Conservation (phyloP, 2,888 invertebrate species). For the Eubasilissa splendida region DNA sequence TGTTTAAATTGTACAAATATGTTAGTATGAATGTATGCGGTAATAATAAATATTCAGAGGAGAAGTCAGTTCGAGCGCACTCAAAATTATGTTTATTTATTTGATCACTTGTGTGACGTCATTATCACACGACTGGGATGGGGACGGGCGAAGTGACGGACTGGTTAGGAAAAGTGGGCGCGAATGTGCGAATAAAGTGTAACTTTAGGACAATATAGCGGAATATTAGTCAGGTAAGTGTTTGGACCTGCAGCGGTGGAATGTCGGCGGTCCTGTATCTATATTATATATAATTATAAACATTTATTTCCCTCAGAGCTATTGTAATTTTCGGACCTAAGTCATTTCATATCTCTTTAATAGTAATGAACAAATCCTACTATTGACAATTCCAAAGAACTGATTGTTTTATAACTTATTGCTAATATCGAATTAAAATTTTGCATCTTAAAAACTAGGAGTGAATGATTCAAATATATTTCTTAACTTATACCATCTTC, state of each 20-base stretch:
- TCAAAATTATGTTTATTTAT: too few relatives aligned
- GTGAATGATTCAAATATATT: background rate
- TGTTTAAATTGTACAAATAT: too few relatives aligned
- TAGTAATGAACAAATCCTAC: slow-evolving; percentile 43
- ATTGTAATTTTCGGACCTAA: slow-evolving; percentile 33
- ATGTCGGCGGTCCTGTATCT: slow-evolving; percentile 2
- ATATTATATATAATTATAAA: slow-evolving; percentile 34
- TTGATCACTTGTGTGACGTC: too few relatives aligned
- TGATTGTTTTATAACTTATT: slow-evolving; percentile 46
- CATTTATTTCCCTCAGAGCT: slow-evolving; percentile 30
- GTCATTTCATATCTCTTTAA: slow-evolving; percentile 40
- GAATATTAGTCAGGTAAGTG: slow-evolving; percentile 13
- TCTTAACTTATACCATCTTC: too few relatives aligned
- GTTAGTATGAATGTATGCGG: too few relatives aligned
- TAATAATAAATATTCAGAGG: too few relatives aligned
- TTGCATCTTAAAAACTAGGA: background rate
- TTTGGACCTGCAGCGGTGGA: background rate
- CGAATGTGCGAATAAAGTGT: background rate
- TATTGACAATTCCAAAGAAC: slow-evolving; percentile 53
- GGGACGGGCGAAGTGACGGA: too few relatives aligned
- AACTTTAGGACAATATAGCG: slow-evolving; percentile 16
- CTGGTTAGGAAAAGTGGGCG: too few relatives aligned
- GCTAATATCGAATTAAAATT: background rate
- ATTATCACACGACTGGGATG: too few relatives aligned
- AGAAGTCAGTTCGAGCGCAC: too few relatives aligned